Evolutionary conservation across 2,888 invertebrate species (phyloP).

Genomic region (Tetranychus piercei): DNA sequence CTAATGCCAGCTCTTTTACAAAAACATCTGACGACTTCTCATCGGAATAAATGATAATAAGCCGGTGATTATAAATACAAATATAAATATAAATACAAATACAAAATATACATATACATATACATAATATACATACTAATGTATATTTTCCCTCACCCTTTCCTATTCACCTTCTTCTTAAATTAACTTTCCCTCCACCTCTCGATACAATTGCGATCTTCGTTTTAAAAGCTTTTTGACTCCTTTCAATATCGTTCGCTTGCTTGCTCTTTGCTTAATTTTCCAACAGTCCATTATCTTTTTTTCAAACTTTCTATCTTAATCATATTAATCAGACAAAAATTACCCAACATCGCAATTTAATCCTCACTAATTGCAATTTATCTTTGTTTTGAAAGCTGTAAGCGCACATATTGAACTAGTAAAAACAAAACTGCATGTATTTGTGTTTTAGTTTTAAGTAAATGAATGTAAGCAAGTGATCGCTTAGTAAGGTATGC

Average conservation of each 20-base stretch:
- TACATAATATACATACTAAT: not conserved
- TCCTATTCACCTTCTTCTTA: not conserved
- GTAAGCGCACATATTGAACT: too few relatives aligned
- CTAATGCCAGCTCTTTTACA: conserved; percentile 23
- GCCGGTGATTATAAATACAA: not conserved
- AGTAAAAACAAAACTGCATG: too few relatives aligned
- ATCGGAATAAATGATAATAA: conserved; percentile 6
- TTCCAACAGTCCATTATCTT: not conserved
- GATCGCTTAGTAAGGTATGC: too few relatives aligned
- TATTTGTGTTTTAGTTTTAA: too few relatives aligned
- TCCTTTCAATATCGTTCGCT: not conserved
- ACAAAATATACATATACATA: not conserved
- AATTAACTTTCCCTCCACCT: not conserved
- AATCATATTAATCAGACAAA: not conserved
- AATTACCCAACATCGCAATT: not conserved
- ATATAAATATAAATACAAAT: not conserved
- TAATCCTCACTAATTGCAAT: too few relatives aligned
- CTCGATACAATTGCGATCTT: not conserved
- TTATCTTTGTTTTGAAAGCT: too few relatives aligned
- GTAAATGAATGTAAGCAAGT: too few relatives aligned
- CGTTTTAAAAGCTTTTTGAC: not conserved
- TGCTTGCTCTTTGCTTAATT: not conserved
- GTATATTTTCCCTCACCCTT: not conserved
- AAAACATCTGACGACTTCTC: conserved; percentile 21
- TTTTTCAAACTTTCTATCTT: not conserved